These are phyloP conservation scores for Raja brachyura DNA, from an alignment of 2,113 vertebrate species.

Conservation along the genomic window DNA sequence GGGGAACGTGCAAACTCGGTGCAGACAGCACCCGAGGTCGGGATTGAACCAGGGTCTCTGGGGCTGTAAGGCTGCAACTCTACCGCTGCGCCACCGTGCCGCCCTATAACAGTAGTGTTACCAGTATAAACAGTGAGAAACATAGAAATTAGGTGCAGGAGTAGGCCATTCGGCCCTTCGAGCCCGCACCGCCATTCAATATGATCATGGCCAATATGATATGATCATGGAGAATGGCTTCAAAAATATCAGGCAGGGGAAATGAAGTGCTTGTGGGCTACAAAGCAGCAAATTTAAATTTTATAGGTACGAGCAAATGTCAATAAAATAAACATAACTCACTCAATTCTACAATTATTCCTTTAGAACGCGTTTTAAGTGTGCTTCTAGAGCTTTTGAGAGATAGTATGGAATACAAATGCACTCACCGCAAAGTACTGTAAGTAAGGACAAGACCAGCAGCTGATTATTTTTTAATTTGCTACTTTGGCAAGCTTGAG, in stretches of 20 bases:
- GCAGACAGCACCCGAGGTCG: too few relatives aligned
- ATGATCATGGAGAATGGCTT: too few relatives aligned
- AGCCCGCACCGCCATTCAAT: too few relatives aligned
- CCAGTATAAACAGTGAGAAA: not conserved
- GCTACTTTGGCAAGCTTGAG: constrained; percentile 47
- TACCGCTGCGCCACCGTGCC: too few relatives aligned
- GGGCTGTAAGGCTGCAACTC: too few relatives aligned
- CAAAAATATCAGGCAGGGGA: not conserved
- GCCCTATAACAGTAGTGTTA: too few relatives aligned
- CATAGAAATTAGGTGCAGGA: too few relatives aligned
- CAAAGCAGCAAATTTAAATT: not conserved
- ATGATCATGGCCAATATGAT: too few relatives aligned
- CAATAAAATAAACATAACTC: not conserved
- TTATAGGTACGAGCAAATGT: not conserved
- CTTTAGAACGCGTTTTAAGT: not conserved
- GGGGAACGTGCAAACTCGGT: too few relatives aligned
- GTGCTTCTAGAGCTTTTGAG: not conserved
- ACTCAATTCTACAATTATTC: not conserved
- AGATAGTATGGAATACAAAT: not conserved
- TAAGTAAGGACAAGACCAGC: constrained; percentile 49
- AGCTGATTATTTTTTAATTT: constrained; percentile 58
- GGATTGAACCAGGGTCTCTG: too few relatives aligned
- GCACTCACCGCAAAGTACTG: not conserved
- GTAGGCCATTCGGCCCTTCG: too few relatives aligned
- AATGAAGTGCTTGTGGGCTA: not conserved